Base-by-base conservation (phyloP, 2,888 invertebrate genomes). In the Ormyrus thymus region DNA sequence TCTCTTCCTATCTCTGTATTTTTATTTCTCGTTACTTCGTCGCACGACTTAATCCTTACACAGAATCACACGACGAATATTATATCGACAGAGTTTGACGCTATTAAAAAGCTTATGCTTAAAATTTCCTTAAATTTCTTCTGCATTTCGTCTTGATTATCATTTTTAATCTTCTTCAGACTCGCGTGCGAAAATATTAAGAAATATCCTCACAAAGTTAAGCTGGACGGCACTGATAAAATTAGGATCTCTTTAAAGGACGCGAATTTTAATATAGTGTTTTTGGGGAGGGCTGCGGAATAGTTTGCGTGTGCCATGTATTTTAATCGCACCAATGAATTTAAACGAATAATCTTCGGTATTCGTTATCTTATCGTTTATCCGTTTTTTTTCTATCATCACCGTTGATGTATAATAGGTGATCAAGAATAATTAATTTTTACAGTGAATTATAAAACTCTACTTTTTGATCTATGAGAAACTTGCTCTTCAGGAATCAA, bases 221-320 rank as follows among this genome's bases (percentile, higher is more conserved):
- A 89, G 89, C 87, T 90, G 90, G 90, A 90, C 90, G 90, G 90
- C 89, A 89, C 86, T 89, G 88, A 89, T 89, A 85, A 89, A 90
- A 90, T 89, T 89, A 90, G 89, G 88, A 89, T 89, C 85, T 87
- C 85, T 86, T 86, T 83, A 82, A 88, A 88, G 87, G 86, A 88
- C 87, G 88, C 85, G 87, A 86, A 86, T 83, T 83, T 86, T 71
- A 82, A 82, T 79, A 72, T 81, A 78, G 78, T 79, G 81, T 79
- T 82, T 78, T 58, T 72, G 56, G 62, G 78, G 82, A 81, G 81
- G 76, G 79, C 53, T 80, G 71, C 74, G 59, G 53, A 73, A 70
- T 76, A 73, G 72, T 81, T 73, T 81, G 59, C 56, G 48, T 62
- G 58, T 62, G 53, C 55, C 61, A 75, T 62, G 43, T 50, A 45